These are phyloP conservation scores for Galbula dea DNA, from an alignment of 2,113 vertebrate species.

Conservation along the genomic window DNA sequence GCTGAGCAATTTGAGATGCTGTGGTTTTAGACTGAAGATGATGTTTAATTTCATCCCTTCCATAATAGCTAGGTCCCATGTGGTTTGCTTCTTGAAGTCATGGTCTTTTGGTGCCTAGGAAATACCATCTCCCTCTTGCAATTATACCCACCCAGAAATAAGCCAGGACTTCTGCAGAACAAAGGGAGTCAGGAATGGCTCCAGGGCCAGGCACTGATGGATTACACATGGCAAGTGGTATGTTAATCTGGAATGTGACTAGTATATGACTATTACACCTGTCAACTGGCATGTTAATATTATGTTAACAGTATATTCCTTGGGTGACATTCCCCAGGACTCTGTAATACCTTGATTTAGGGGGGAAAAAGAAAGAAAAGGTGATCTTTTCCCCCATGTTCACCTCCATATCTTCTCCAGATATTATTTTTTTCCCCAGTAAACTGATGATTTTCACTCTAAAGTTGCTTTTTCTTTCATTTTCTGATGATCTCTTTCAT, in stretches of 20 bases:
- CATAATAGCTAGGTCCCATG: not conserved
- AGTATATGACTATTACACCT: not conserved
- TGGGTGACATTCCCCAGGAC: not conserved
- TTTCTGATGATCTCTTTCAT: not conserved
- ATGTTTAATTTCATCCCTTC: not conserved
- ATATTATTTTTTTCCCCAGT: not conserved
- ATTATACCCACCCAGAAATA: slow-evolving; percentile 10
- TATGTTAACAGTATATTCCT: not conserved
- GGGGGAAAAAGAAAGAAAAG: not conserved
- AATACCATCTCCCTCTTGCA: not conserved
- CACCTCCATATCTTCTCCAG: not conserved
- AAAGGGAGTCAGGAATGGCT: not conserved
- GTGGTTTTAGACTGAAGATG: not conserved
- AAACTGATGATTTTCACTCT: not conserved
- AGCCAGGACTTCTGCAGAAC: not conserved
- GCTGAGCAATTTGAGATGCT: not conserved
- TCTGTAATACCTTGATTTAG: not conserved
- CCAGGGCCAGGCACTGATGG: not conserved
- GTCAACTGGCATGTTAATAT: not conserved
- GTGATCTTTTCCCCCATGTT: not conserved
- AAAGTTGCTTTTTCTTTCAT: not conserved
- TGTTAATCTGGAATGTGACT: not conserved
- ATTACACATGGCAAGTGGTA: not conserved
- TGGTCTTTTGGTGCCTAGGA: not conserved
- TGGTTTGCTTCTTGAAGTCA: not conserved